A percentile compares a stretch with the other conserved stretches of the same genome.
These are phyloP conservation scores for Cyaniris semiargus DNA, from an alignment of 2,888 invertebrate genomes.

Conservation along the genomic window DNA sequence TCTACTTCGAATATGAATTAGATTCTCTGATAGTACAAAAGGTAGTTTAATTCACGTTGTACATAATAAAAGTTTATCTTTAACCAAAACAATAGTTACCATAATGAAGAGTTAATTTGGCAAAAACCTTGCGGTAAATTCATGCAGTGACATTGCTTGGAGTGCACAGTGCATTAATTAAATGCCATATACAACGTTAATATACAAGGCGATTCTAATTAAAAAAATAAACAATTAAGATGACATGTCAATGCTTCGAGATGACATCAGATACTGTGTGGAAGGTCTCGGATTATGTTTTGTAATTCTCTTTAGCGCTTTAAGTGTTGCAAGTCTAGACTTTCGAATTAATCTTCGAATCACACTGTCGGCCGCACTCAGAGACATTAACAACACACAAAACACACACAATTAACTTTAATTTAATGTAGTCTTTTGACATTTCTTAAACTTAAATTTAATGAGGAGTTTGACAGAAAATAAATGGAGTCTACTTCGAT, in stretches of 20 bases:
- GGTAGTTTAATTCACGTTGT: not conserved
- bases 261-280: not conserved
- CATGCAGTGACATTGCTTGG: not conserved
- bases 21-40: not conserved
- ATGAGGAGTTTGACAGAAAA: too few species aligned
- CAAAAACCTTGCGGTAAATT: constrained; percentile 2
- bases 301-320: not conserved
- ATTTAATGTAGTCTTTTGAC: too few species aligned
- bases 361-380: too few species aligned
- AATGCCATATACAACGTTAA: not conserved
- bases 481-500: too few species aligned
- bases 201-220: not conserved
- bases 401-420: too few species aligned
- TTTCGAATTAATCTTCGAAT: too few species aligned
- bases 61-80: not conserved
- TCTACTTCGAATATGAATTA: too few species aligned
- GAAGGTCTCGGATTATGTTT: not conserved
- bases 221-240: not conserved
- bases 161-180: not conserved
- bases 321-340: not conserved
- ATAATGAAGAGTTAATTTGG: not conserved
- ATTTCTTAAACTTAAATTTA: too few species aligned
- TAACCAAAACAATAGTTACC: not conserved
- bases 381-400: too few species aligned
- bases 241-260: not conserved